A percentile compares a stretch with the other conserved stretches of the same genome.
phyloP scores from a whole-genome alignment of 2,113 vertebrate species.

The Trochalopteron elliotii region DNA sequence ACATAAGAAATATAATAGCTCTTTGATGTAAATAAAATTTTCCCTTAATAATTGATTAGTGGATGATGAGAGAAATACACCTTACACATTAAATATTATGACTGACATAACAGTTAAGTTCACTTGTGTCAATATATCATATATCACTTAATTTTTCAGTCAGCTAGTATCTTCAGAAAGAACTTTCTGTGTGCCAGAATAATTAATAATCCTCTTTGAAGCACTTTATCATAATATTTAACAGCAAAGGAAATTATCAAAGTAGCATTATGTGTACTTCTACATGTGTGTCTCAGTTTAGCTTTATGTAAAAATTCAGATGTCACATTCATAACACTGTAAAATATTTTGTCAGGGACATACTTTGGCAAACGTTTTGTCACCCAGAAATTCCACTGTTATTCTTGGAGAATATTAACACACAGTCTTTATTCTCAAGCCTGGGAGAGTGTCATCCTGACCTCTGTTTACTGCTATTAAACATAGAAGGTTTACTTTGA shows the following conservation, averaged over 20 bases:
- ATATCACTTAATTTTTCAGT: not conserved
- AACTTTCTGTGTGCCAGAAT: not conserved
- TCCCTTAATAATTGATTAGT: slow-evolving; percentile 49
- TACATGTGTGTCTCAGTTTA: not conserved
- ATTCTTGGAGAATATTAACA: slow-evolving; percentile 57
- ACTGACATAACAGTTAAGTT: not conserved
- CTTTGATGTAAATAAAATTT: slow-evolving; percentile 42
- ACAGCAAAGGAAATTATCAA: not conserved
- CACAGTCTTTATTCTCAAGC: slow-evolving; percentile 64
- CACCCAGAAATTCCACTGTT: slow-evolving; percentile 23
- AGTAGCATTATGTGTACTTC: not conserved
- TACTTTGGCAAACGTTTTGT: slow-evolving; percentile 43
- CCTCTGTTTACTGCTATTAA: slow-evolving; percentile 76
- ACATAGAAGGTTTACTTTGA: slow-evolving; percentile 78
- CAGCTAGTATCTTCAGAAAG: not conserved
- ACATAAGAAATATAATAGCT: not conserved
- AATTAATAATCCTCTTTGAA: not conserved
- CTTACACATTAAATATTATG: not conserved
- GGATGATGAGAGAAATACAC: not conserved
- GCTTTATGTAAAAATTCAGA: not conserved
- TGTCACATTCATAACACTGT: not conserved
- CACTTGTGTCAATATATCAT: not conserved
- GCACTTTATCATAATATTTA: not conserved
- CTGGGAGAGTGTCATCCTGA: slow-evolving; percentile 73
- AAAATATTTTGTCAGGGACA: not conserved